Base-by-base conservation (phyloP, 1,140 invertebrate genomes). In the Diprion similis region DNA sequence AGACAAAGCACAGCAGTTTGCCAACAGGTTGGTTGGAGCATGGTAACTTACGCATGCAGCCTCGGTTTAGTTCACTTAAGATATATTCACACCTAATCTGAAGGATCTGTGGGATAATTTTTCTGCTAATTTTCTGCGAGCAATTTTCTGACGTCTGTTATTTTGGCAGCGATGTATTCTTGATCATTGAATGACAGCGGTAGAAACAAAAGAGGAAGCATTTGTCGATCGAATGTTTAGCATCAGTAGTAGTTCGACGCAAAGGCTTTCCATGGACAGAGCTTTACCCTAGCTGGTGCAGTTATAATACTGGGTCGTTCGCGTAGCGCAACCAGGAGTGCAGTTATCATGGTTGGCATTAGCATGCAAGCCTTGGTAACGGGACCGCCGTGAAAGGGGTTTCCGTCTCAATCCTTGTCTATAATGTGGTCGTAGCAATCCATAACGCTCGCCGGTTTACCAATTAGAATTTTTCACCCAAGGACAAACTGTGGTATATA, bases 331-430 rank as follows among this genome's bases (percentile, higher is more conserved):
- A 6, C 24, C 24, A 37, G 24, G 51, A 59, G 11, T 17, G 51
- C 51, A 59, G 51, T 59, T 13, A 59, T 59, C 51, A 59, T 9
- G 51, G 51, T 59, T 59, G n/a, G 51, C 51, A 59, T 59, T 59
- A 59, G 51, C 51, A 59, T 59, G 51, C 51, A 59, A 59, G 51
- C 11, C 51, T 59, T 17, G 51, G 51, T 59, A 59, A 59, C 51
- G 51, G 51, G 51, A 59, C 51, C 51, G 51, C 51, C 51, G 11
- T 6, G 51, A 17, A 59, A 8, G n/a, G n/a, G 51, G 51, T 9
- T 59, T 59, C 51, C 51, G 51, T 9, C 51, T 59, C 51, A 6
- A 59, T 8, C 3, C 11, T 59, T 4, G 51, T 51, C 51, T 59
- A 59, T 37, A 37, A 37, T 0, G 51, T 17, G 51, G 51, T 17